Percentiles rank a stretch among this genome's conserved stretches.
These are phyloP conservation scores for Rhynchotus rufescens DNA, from an alignment of 2,797 vertebrate species.

Conservation along the genomic window DNA sequence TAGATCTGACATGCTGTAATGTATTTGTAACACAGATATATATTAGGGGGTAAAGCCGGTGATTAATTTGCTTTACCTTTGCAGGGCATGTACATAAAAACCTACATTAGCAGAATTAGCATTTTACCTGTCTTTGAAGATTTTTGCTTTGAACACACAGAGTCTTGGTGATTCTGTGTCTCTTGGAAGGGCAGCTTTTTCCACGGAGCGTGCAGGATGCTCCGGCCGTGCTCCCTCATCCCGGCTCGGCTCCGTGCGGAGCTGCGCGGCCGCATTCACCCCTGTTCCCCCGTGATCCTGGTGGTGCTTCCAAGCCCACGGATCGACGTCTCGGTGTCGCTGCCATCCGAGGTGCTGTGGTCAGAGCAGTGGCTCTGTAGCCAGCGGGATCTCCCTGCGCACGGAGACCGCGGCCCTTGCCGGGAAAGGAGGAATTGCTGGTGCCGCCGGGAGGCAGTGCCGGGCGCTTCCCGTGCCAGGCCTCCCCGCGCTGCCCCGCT, in stretches of 20 bases:
- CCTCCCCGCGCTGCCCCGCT: fast-evolving
- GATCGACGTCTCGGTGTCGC: constrained; percentile 69
- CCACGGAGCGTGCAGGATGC: no score
- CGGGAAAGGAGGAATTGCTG: no score
- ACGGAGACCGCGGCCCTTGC: fast-evolving
- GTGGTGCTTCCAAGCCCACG: constrained; percentile 68
- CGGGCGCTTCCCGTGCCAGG: fast-evolving
- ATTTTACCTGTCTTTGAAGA: constrained; percentile 76
- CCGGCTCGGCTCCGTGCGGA: no score
- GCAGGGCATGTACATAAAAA: constrained; percentile 75
- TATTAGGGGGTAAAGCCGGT: constrained; percentile 68
- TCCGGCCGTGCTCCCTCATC: no score
- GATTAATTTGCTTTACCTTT: constrained; percentile 76
- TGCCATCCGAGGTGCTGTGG: constrained; percentile 66
- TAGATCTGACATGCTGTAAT: constrained; percentile 75
- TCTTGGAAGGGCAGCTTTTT: constrained; percentile 10
- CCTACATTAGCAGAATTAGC: constrained; percentile 75
- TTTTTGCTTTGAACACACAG: constrained; percentile 66
- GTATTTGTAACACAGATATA: constrained; percentile 70
- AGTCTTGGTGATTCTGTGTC: constrained; percentile 34
- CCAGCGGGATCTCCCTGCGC: background rate
- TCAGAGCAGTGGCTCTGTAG: constrained; percentile 48
- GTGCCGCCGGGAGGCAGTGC: fast-evolving
- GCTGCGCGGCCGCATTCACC: background rate
- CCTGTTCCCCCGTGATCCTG: constrained; percentile 73